These are phyloP conservation scores for Acronicta leporina DNA, from an alignment of 2,888 invertebrate species.

Conservation along the genomic window DNA sequence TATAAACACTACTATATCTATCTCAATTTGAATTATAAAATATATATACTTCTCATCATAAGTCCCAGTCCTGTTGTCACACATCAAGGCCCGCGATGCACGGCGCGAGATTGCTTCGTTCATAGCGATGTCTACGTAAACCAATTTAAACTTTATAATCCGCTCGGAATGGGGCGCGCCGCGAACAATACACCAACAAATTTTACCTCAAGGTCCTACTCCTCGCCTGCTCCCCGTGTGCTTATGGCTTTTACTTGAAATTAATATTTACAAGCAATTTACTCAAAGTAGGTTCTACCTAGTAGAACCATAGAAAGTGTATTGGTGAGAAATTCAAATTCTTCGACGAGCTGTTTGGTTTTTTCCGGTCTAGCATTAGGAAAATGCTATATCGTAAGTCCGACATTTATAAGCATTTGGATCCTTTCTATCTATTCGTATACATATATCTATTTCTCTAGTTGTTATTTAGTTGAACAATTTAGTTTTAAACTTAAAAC, in stretches of 20 bases:
- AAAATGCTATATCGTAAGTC: background rate
- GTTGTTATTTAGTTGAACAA: no score
- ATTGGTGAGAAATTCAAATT: constrained; percentile 2
- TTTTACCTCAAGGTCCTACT: constrained; percentile 49
- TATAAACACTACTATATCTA: no score
- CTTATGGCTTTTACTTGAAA: constrained; percentile 26
- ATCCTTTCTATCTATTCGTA: no score
- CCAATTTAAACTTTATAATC: constrained; percentile 69
- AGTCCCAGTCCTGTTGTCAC: constrained; percentile 17
- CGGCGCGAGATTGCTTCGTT: constrained; percentile 44
- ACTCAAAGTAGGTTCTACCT: background rate
- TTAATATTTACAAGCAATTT: constrained; percentile 35
- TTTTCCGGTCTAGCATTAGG: background rate
- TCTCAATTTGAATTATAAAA: background rate
- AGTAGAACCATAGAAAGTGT: background rate
- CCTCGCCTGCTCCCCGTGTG: constrained; percentile 21
- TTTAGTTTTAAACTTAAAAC: no score
- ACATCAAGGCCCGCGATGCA: constrained; percentile 33
- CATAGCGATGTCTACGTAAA: constrained; percentile 55
- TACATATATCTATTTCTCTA: no score
- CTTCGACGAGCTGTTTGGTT: background rate
- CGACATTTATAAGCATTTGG: constrained; percentile 11
- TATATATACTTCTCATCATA: background rate
- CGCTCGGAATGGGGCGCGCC: constrained; percentile 48
- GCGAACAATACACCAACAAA: constrained; percentile 58